Conservation (phyloP, 2,113 vertebrate genomes). For the Macroglossus sobrinus region DNA sequence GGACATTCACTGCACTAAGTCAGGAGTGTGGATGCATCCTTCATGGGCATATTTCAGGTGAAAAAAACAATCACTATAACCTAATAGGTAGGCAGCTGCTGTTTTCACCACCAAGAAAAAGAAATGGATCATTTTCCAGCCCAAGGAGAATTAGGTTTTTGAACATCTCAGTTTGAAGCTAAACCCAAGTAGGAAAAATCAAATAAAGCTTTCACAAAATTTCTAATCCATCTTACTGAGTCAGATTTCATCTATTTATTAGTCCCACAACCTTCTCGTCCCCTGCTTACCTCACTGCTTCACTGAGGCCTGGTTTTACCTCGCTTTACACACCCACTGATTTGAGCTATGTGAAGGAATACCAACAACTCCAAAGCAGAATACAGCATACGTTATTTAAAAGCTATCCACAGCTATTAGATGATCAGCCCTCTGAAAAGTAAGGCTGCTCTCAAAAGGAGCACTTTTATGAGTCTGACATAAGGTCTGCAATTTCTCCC, state of each 20-base stretch:
- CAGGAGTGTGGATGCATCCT: not conserved
- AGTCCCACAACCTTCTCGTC: not conserved
- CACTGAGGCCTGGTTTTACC: not conserved
- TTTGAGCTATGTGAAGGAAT: not conserved
- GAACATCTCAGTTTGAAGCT: not conserved
- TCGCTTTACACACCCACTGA: not conserved
- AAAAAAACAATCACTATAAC: not conserved
- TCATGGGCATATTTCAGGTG: not conserved
- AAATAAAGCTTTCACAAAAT: not conserved
- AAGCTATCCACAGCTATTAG: not conserved
- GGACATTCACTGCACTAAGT: not conserved
- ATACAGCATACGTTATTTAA: not conserved
- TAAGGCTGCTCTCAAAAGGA: not conserved
- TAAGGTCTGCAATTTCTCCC: not conserved
- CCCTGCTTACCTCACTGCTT: not conserved
- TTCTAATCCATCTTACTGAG: not conserved
- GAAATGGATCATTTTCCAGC: not conserved
- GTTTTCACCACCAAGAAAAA: not conserved
- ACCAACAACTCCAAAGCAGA: not conserved
- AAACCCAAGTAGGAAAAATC: not conserved
- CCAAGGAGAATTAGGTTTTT: not conserved
- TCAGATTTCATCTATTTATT: not conserved
- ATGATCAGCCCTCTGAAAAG: not conserved
- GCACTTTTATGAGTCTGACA: not conserved
- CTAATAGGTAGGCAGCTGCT: not conserved